Conservation (phyloP, 2,888 invertebrate species). For the Oscheius myriophilus region DNA sequence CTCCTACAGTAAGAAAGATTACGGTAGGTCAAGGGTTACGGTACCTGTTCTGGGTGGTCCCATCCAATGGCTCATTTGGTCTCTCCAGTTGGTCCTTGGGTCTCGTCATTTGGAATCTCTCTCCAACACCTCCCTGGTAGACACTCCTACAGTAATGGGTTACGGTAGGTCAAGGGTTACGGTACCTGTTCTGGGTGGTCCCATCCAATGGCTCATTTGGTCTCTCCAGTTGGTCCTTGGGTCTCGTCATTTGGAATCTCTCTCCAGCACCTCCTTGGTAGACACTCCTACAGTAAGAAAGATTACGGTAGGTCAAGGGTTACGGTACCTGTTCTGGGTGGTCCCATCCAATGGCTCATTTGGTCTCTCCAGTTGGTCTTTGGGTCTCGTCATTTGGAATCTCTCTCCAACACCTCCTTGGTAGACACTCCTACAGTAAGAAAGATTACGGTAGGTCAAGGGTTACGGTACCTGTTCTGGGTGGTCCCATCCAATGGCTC, state of each 20-base stretch:
- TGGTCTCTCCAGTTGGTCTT: background rate
- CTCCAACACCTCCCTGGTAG: slow-evolving; percentile 1
- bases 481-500: background rate
- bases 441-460: background rate
- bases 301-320: background rate
- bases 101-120: background rate
- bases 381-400: background rate
- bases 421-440: background rate
- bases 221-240: background rate
- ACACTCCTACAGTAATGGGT: background rate
- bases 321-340: slow-evolving; percentile 1
- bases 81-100: background rate
- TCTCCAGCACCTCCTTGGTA: slow-evolving; percentile 1
- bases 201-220: background rate
- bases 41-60: background rate
- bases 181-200: background rate
- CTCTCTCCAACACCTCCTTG: background rate
- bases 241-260: background rate
- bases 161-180: background rate
- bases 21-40: background rate
- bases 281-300: background rate
- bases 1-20: background rate
- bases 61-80: background rate
- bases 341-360: background rate
- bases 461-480: background rate